Evolutionary conservation across 2,797 vertebrate genomes (phyloP), one percentile per base, ranked within the genome.

Genomic region (Enteromius argenteus): DNA sequence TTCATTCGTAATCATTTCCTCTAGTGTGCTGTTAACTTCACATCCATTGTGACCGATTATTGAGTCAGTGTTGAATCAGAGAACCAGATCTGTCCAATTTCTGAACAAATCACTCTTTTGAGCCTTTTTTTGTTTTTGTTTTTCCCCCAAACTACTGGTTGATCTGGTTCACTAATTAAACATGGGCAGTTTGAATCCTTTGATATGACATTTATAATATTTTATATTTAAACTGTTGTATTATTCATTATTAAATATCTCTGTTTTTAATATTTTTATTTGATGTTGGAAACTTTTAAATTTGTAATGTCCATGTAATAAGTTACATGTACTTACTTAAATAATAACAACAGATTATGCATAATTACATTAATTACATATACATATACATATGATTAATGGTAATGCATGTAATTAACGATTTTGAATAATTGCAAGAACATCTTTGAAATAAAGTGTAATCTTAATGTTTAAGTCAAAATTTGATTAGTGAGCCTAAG

Each of bases 51-150:
- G 72, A 53, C 49, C 3, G 10, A 73, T 46, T 46, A 35, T 21
- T 14, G 71, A 73, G 27, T 74, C 46, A 35, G 19, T 35, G 46
- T 53, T 74, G 27, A n/a, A 74, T 74, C 71, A 35, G 46, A 21
- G 71, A 53, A 21, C 69, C 42, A 30, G 23, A 73, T 73, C 44
- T 11, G 19, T 35, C 23, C 7, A 5, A 10, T 49, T 49, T 49
- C 1, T 49, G 17, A 51, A 35, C 0, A 1, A 73, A 35, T 53
- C 27, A 51, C n/a, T 44, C 21, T 7, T 42, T 42, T 44, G 13
- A 44, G 39, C 1, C 37, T 9, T 30, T 30, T 1, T 21, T 49
- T 49, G 13, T 17, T 21, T 56, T 17, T 21, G 19, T 10, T n/a
- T n/a, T 42, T 9, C 13, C 6, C 3, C 44, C 0, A 1, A 56